Percentiles rank a stretch among this genome's conserved stretches.
phyloP scores from a whole-genome alignment of 2,113 vertebrate species.

The Gymnocephalus cernua region DNA sequence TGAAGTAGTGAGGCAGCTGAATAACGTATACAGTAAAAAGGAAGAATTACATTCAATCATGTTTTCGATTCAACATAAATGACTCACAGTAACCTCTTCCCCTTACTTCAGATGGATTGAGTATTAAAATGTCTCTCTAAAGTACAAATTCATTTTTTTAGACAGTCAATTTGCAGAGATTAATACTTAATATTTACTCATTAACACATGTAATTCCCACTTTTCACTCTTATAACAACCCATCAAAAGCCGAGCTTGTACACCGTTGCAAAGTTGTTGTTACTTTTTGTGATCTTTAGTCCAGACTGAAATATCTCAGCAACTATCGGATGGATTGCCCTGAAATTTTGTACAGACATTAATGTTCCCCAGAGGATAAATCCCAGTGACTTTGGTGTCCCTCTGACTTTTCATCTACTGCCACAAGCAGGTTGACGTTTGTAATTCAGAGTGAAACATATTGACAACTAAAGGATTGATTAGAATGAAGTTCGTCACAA shows the following conservation, averaged over 20 bases:
- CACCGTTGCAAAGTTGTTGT: constrained; percentile 5
- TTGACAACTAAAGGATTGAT: background rate
- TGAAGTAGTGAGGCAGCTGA: background rate
- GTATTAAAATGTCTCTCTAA: constrained; percentile 24
- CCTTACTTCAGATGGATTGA: constrained; percentile 21
- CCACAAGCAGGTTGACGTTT: background rate
- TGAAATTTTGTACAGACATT: background rate
- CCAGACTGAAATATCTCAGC: background rate
- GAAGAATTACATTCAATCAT: constrained; percentile 20
- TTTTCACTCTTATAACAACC: constrained; percentile 13
- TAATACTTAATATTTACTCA: constrained; percentile 56
- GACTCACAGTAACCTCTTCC: constrained; percentile 31
- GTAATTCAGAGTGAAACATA: background rate
- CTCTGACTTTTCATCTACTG: background rate
- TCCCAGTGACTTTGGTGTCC: background rate
- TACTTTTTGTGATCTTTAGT: background rate
- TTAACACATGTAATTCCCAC: constrained; percentile 21
- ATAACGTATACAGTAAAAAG: background rate
- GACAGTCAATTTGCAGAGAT: constrained; percentile 49
- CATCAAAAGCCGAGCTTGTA: constrained; percentile 24
- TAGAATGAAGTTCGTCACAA: background rate
- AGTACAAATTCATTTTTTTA: background rate
- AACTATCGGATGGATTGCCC: background rate
- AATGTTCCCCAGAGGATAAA: background rate
- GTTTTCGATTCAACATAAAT: constrained; percentile 22